Base-by-base conservation (phyloP, 2,113 vertebrate species). In the Trogon melanurus region DNA sequence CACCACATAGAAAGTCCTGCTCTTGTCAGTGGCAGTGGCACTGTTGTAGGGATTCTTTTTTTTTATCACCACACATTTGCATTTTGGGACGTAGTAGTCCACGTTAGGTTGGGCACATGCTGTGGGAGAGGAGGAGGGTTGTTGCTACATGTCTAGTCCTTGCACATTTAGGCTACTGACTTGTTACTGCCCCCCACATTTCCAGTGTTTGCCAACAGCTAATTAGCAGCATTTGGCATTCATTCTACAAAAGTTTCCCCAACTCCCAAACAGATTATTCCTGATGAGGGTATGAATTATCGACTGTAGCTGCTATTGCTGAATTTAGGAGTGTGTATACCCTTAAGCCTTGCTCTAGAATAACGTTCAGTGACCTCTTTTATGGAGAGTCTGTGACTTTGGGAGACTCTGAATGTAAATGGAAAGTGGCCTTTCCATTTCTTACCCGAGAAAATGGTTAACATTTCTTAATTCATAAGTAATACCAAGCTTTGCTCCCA, bases 281-380 rank as follows among this genome's bases (percentile, higher is more conserved):
- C 71, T 93, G 85, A 94, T 70, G 54, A 96, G 74, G 38, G 8
- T 58, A 91, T 95, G 83, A 93, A 95, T 93, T 94, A 86, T 95
- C 32, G 48, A 27, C 61, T 89, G 10, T 87, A 76, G 84, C 62
- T 93, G 81, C 84, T 81, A 0, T 69, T 79, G 22, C 61, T 82
- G 71, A 48, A 23, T 83, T 50, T 65, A 70, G 38, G 60, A 80
- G 14, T 9, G 0, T 32, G 20, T n/a, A 16, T 53, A 27, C 21
- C 26, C 19, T 47, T 75, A 73, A 75, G 11, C 36, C 30, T 82
- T 75, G 11, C 25, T 85, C 47, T 74, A 29, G 27, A 86, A 47
- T 47, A 36, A 48, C 30, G 9, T 91, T 85, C 41, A 38, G 51
- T 82, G 67, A 58, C 48, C 13, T 91, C 38, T 4, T 4, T 64